These are phyloP conservation scores for Eilema caniola DNA, from an alignment of 2,888 invertebrate genomes.

Conservation along the genomic window DNA sequence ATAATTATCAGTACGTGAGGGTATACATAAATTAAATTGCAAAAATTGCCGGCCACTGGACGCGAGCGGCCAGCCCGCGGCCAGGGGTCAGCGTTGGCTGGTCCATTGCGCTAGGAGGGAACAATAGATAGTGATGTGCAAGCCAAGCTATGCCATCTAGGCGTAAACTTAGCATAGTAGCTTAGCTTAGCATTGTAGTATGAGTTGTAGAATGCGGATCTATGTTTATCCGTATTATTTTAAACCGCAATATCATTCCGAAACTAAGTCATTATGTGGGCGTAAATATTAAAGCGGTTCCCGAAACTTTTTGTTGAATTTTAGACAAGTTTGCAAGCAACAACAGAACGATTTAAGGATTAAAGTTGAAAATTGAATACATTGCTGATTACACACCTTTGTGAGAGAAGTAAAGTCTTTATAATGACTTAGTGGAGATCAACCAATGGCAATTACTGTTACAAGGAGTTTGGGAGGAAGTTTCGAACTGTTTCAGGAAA, in stretches of 20 bases:
- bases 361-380: slow-evolving; percentile 38
- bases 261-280: slow-evolving; percentile 30
- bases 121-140: too few relatives aligned
- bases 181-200: too few relatives aligned
- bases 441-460: slow-evolving; percentile 18
- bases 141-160: too few relatives aligned
- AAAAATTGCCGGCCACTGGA: too few relatives aligned
- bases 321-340: slow-evolving; percentile 26
- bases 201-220: too few relatives aligned
- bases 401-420: slow-evolving; percentile 7
- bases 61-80: too few relatives aligned
- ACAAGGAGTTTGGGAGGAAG: slow-evolving; percentile 10
- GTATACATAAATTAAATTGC: too few relatives aligned
- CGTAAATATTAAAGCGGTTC: slow-evolving; percentile 39
- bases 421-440: slow-evolving; percentile 15
- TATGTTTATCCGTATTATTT: too few relatives aligned
- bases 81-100: too few relatives aligned
- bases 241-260: slow-evolving; percentile 20
- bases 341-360: slow-evolving; percentile 20
- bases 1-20: too few relatives aligned
- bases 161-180: too few relatives aligned
- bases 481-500: slow-evolving; percentile 18
- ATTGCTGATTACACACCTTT: slow-evolving; percentile 36
- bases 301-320: slow-evolving; percentile 27
- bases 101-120: too few relatives aligned